phyloP scores from a whole-genome alignment of 2,113 vertebrate species.

The Gorsachius goisagi region DNA sequence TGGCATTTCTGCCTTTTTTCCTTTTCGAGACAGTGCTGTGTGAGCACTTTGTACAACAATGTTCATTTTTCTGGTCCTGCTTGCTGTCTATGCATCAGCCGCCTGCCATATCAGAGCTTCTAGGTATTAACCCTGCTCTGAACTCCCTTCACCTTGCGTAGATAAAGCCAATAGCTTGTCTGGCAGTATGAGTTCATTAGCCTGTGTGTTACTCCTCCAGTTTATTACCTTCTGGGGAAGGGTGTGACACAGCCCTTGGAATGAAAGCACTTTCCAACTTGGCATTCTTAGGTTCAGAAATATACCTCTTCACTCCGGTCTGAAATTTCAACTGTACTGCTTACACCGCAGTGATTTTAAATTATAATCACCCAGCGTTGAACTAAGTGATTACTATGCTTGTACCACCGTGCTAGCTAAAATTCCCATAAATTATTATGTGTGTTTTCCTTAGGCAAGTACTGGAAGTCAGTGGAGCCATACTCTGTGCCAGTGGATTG shows the following conservation, averaged over 20 bases:
- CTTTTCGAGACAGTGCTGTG: slow-evolving; percentile 39
- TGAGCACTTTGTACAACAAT: slow-evolving; percentile 35
- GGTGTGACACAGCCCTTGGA: slow-evolving; percentile 53
- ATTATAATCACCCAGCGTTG: slow-evolving; percentile 56
- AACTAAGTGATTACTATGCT: slow-evolving; percentile 51
- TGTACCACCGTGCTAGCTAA: slow-evolving; percentile 54
- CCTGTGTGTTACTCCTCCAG: slow-evolving; percentile 30
- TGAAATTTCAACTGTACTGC: slow-evolving; percentile 64
- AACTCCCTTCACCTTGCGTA: slow-evolving; percentile 4
- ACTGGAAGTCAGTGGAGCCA: slow-evolving; percentile 80
- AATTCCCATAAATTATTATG: slow-evolving; percentile 63
- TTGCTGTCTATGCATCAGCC: background rate
- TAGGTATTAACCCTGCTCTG: slow-evolving; percentile 1
- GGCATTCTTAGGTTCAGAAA: slow-evolving; percentile 55
- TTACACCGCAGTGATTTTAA: slow-evolving; percentile 48
- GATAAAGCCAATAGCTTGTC: slow-evolving; percentile 38
- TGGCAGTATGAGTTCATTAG: slow-evolving; percentile 41
- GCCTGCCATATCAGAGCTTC: background rate
- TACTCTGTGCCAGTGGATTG: slow-evolving; percentile 66
- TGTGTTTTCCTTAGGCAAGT: slow-evolving; percentile 77
- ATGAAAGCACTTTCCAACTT: slow-evolving; percentile 66
- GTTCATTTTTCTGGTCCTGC: slow-evolving; percentile 42
- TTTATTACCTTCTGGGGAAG: slow-evolving; percentile 69
- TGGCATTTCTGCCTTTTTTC: slow-evolving; percentile 59
- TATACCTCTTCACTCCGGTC: slow-evolving; percentile 51